These are phyloP conservation scores for Ladona fulva DNA, from an alignment of 1,140 invertebrate species.

Conservation along the genomic window DNA sequence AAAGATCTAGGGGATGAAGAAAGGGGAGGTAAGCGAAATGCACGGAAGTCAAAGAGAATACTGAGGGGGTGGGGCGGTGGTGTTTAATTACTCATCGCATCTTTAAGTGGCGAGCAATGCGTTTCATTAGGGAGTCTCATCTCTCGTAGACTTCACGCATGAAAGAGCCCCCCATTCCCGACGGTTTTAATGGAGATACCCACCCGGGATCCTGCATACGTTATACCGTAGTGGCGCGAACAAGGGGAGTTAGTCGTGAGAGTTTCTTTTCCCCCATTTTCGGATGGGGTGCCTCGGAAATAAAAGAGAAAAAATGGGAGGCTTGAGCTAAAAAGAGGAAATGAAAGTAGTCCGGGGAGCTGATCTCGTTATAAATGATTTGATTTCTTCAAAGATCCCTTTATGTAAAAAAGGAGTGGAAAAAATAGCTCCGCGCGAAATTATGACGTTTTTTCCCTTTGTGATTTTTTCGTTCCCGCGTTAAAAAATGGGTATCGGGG, in stretches of 20 bases:
- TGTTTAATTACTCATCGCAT: slow-evolving; percentile 8
- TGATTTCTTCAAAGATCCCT: background rate
- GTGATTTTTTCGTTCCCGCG: too few species aligned
- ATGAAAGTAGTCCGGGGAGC: background rate
- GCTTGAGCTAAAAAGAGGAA: background rate
- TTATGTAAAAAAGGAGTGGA: too few species aligned
- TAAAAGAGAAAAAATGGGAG: background rate
- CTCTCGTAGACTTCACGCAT: background rate
- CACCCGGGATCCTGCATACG: too few species aligned
- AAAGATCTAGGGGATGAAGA: background rate
- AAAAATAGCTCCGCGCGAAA: too few species aligned
- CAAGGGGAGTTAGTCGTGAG: too few species aligned
- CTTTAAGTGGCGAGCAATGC: slow-evolving; percentile 1
- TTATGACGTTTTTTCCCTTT: too few species aligned
- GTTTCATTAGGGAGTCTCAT: background rate
- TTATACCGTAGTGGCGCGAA: too few species aligned
- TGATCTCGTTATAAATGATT: background rate
- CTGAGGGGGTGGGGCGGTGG: background rate
- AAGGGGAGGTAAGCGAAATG: background rate
- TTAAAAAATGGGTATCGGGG: too few species aligned
- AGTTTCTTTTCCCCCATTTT: too few species aligned
- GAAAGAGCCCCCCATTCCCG: background rate
- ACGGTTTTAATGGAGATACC: too few species aligned
- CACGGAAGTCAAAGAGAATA: too few species aligned
- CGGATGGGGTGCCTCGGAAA: background rate